phyloP scores from a whole-genome alignment of 2,113 vertebrate species.

The Xerus inauris region DNA sequence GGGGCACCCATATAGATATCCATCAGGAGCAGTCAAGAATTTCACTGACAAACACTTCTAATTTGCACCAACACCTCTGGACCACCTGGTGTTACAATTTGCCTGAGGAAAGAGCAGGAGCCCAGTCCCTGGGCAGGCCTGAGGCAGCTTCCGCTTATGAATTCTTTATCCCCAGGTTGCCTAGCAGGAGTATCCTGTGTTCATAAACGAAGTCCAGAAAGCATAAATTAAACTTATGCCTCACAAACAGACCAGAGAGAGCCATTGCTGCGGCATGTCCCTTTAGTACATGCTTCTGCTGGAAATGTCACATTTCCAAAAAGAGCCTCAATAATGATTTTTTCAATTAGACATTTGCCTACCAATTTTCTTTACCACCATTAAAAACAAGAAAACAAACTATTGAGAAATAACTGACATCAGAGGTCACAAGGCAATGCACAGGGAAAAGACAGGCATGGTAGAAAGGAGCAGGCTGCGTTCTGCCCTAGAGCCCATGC shows the following conservation, averaged over 20 bases:
- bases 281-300: background rate
- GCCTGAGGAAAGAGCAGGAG: background rate
- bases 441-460: too few relatives aligned
- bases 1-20: background rate
- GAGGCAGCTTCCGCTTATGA: background rate
- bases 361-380: background rate
- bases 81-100: fast-evolving
- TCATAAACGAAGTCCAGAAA: background rate
- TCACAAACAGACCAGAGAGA: background rate
- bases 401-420: background rate
- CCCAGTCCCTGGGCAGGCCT: background rate
- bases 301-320: background rate
- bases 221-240: background rate
- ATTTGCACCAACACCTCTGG: background rate
- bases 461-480: background rate
- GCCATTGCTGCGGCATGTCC: background rate
- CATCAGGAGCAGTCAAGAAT: background rate
- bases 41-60: background rate
- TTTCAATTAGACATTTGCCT: background rate
- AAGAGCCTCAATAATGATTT: background rate
- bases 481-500: too few relatives aligned
- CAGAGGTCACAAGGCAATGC: background rate
- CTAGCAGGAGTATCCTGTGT: background rate
- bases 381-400: background rate
- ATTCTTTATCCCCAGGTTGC: background rate